Conservation (phyloP, 1,140 invertebrate genomes). For the Rhagoletis pomonella region DNA sequence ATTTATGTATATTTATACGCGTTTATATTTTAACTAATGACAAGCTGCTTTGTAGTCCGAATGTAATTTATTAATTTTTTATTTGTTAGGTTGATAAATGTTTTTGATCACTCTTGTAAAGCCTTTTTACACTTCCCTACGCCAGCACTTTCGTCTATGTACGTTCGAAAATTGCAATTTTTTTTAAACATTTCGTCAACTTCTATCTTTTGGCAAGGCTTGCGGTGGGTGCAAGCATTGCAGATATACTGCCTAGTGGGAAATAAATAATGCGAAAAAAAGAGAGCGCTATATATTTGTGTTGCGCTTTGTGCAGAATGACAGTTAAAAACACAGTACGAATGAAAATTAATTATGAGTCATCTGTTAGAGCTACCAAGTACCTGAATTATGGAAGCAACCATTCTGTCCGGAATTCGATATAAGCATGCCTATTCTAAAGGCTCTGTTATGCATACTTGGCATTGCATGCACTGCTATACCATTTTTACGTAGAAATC, state of each 20-base stretch:
- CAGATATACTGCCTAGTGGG: neutral
- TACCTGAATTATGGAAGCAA: neutral
- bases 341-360: constrained; percentile 28
- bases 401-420: too few relatives aligned
- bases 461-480: too few relatives aligned
- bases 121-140: neutral
- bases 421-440: too few relatives aligned
- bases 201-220: neutral
- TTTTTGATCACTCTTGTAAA: neutral
- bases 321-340: constrained; percentile 16
- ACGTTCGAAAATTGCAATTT: neutral
- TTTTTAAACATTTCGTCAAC: neutral
- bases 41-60: too few relatives aligned
- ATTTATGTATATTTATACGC: neutral
- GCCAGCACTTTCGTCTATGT: neutral
- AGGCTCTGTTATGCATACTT: too few relatives aligned
- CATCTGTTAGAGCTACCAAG: constrained; percentile 20
- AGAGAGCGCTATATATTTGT: neutral
- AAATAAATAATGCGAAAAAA: neutral
- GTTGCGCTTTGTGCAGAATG: neutral
- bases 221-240: neutral
- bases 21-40: too few relatives aligned
- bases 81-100: neutral
- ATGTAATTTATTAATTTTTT: too few relatives aligned
- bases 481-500: too few relatives aligned